These are phyloP conservation scores for Oxytorus armatus DNA, from an alignment of 2,888 invertebrate genomes.

Conservation along the genomic window DNA sequence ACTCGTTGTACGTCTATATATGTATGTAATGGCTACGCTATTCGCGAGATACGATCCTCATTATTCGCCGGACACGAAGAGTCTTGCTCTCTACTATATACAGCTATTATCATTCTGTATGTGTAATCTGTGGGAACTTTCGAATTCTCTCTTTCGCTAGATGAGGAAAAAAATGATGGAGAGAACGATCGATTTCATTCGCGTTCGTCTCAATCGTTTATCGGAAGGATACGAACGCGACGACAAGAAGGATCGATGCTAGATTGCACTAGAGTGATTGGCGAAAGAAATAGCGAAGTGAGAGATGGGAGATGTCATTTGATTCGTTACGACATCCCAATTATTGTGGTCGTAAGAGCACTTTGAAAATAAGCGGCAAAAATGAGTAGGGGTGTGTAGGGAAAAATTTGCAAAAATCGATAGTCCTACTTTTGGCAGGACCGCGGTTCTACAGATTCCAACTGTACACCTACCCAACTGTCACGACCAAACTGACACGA, in stretches of 20 bases:
- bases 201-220: constrained; percentile 23
- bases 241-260: neutral
- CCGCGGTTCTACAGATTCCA: too few species aligned
- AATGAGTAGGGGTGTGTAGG: too few species aligned
- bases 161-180: neutral
- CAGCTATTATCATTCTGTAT: constrained; percentile 39
- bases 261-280: too few species aligned
- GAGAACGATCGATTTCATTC: constrained; percentile 27
- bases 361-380: too few species aligned
- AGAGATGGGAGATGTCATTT: too few species aligned
- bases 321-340: too few species aligned
- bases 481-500: too few species aligned
- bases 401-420: too few species aligned
- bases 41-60: constrained; percentile 57
- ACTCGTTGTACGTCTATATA: constrained; percentile 27
- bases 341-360: too few species aligned
- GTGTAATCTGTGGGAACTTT: constrained; percentile 41
- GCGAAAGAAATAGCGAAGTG: too few species aligned
- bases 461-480: too few species aligned
- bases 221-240: neutral
- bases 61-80: constrained; percentile 57
- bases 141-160: constrained; percentile 35
- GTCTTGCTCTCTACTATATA: constrained; percentile 30
- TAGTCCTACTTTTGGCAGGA: too few species aligned
- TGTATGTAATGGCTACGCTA: neutral